Evolutionary conservation across 2,113 vertebrate genomes (phyloP).

Genomic region (Leiothrix lutea): DNA sequence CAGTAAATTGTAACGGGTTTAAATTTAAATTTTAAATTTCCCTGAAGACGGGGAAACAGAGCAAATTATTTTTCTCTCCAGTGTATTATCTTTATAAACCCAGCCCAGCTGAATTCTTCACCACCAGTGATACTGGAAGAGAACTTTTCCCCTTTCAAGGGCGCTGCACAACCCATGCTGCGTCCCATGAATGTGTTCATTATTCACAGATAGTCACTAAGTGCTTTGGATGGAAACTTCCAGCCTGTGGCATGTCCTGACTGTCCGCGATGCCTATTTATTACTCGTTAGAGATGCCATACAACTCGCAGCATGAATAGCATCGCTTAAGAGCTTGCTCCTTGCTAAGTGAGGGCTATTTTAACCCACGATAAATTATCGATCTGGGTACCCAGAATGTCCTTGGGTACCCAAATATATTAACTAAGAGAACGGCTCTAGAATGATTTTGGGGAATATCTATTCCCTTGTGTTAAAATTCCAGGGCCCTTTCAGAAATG

Average conservation of each 20-base stretch:
- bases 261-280: neutral
- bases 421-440: neutral
- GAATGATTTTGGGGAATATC: neutral
- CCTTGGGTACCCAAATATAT: neutral
- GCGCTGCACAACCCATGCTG: neutral
- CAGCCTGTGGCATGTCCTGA: neutral
- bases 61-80: neutral
- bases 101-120: neutral
- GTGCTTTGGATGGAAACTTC: neutral
- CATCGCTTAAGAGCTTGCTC: neutral
- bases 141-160: neutral
- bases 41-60: neutral
- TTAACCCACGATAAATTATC: neutral
- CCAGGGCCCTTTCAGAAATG: neutral
- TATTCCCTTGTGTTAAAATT: neutral
- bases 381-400: neutral
- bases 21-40: too few species aligned
- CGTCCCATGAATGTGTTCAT: neutral
- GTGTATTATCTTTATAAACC: neutral
- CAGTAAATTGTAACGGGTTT: neutral
- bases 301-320: neutral
- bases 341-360: neutral
- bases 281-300: neutral
- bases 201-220: neutral
- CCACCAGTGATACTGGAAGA: neutral